Evolutionary conservation across 2,888 invertebrate genomes (phyloP).

Genomic region (Acleris literana): DNA sequence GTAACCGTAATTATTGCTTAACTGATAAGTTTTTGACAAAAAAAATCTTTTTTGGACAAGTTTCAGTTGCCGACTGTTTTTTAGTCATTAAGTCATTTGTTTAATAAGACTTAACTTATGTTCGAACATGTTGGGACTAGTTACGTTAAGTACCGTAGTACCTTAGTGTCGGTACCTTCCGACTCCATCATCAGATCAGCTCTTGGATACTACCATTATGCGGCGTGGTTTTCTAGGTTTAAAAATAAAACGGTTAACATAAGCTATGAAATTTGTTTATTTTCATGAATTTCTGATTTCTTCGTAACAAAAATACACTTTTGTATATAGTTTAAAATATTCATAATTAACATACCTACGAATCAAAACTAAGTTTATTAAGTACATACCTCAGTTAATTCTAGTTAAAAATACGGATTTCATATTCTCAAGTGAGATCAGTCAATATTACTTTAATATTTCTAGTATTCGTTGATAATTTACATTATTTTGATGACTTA

Average conservation of each 20-base stretch:
- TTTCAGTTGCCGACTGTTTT: too few species aligned
- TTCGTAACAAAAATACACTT: slow-evolving; percentile 37
- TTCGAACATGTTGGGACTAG: too few species aligned
- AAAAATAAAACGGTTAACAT: slow-evolving; percentile 14
- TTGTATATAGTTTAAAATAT: slow-evolving; percentile 32
- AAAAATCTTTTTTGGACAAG: too few species aligned
- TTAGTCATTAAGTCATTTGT: too few species aligned
- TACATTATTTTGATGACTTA: slow-evolving; percentile 32
- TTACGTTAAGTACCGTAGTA: too few species aligned
- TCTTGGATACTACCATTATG: too few species aligned
- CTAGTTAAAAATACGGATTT: slow-evolving; percentile 42
- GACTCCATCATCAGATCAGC: too few species aligned
- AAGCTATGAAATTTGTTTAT: slow-evolving; percentile 35
- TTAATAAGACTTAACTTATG: too few species aligned
- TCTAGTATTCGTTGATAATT: slow-evolving; percentile 31
- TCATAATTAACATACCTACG: slow-evolving; percentile 22
- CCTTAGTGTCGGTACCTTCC: too few species aligned
- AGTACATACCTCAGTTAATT: slow-evolving; percentile 23
- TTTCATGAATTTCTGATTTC: slow-evolving; percentile 35
- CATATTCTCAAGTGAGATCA: slow-evolving; percentile 71
- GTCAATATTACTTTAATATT: slow-evolving; percentile 47
- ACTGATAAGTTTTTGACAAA: too few species aligned
- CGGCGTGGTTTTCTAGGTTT: too few species aligned
- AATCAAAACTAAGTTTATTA: slow-evolving; percentile 21
- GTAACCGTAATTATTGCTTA: too few species aligned